Conservation (phyloP, 1,140 invertebrate genomes). For the Homalodisca vitripennis region DNA sequence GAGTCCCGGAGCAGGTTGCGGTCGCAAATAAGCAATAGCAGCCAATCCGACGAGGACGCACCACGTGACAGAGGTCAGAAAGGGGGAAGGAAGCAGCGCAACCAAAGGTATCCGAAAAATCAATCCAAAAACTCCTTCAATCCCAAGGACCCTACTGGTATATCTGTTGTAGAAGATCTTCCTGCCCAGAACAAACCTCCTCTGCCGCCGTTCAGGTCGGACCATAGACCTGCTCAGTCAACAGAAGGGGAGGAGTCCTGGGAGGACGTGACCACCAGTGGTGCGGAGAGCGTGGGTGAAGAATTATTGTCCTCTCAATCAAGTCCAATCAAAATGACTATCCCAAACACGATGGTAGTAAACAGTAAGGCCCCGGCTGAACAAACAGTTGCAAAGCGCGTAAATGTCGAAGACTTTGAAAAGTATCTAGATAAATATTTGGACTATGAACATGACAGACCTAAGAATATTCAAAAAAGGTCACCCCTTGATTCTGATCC, state of each 20-base stretch:
- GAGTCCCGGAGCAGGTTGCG: neutral
- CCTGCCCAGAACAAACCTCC: slow-evolving; percentile 15
- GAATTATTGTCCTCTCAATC: neutral
- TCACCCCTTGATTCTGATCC: no score
- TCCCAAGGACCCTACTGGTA: neutral
- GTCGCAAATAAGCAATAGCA: slow-evolving; percentile 20
- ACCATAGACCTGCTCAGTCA: neutral
- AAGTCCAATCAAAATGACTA: neutral
- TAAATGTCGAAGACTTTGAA: no score
- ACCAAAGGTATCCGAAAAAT: neutral
- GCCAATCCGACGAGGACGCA: slow-evolving; percentile 21
- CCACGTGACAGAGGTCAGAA: neutral
- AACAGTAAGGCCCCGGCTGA: no score
- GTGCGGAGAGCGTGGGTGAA: slow-evolving; percentile 36
- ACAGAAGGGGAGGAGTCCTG: slow-evolving; percentile 36
- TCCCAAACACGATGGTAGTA: neutral
- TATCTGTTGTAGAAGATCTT: neutral
- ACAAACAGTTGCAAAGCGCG: no score
- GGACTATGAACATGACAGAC: no score
- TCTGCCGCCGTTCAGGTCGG: slow-evolving; percentile 20
- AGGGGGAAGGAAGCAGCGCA: neutral
- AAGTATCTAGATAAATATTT: no score
- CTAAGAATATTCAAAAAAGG: no score
- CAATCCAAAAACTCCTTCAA: neutral
- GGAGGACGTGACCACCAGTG: slow-evolving; percentile 39